Evolutionary conservation across 1,140 invertebrate species (phyloP).

Genomic region (Amphibalanus amphitrite): DNA sequence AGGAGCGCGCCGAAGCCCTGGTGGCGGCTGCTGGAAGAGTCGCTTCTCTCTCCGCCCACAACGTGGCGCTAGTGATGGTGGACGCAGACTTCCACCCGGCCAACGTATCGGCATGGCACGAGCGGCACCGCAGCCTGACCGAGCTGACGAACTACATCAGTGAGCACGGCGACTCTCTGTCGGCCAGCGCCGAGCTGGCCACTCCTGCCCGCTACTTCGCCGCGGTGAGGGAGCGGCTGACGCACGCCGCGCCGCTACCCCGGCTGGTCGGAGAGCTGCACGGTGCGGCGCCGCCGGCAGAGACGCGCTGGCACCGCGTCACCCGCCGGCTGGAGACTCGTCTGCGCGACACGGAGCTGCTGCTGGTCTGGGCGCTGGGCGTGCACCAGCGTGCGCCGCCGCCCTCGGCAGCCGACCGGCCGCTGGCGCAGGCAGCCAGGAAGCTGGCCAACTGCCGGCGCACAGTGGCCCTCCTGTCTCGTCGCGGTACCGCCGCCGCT

Average conservation of each 20-base stretch:
- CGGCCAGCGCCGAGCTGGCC: slow-evolving; percentile 65
- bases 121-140: slow-evolving; percentile 80
- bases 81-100: slow-evolving; percentile 81
- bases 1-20: slow-evolving; percentile 62
- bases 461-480: slow-evolving; percentile 32
- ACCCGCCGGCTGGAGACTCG: slow-evolving; percentile 70
- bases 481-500: no score
- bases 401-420: neutral
- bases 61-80: slow-evolving; percentile 70
- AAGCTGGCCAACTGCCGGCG: slow-evolving; percentile 50
- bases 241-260: slow-evolving; percentile 37
- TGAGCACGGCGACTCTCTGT: slow-evolving; percentile 29
- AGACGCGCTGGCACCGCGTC: slow-evolving; percentile 79
- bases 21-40: slow-evolving; percentile 72
- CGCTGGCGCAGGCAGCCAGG: slow-evolving; percentile 64
- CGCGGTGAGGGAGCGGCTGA: slow-evolving; percentile 33
- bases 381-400: slow-evolving; percentile 37
- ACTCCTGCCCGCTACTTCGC: slow-evolving; percentile 78
- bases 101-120: slow-evolving; percentile 57
- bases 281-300: slow-evolving; percentile 59
- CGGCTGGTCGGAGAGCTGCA: slow-evolving; percentile 85
- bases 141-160: slow-evolving; percentile 76
- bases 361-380: slow-evolving; percentile 67
- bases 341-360: slow-evolving; percentile 67
- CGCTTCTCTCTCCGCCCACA: slow-evolving; percentile 70